These are phyloP conservation scores for Pempheris klunzingeri DNA, from an alignment of 2,797 vertebrate genomes.

Conservation along the genomic window DNA sequence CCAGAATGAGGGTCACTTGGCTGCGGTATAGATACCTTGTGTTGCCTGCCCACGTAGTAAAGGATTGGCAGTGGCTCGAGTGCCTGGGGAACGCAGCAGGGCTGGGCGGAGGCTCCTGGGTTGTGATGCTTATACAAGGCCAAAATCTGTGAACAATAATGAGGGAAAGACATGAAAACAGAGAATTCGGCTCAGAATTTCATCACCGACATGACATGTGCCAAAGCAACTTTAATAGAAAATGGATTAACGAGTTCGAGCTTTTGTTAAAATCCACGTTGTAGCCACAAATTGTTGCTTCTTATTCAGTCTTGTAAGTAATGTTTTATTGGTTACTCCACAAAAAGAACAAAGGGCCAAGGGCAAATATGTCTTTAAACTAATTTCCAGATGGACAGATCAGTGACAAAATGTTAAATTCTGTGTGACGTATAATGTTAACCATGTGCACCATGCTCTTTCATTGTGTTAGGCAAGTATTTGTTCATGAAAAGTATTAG, in stretches of 20 bases:
- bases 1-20: slow-evolving; percentile 1
- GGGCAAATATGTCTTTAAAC: not conserved
- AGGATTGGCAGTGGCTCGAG: slow-evolving; percentile 92
- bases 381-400: not conserved
- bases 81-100: slow-evolving; percentile 91
- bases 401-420: not conserved
- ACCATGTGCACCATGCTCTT: not conserved
- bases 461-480: not conserved
- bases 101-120: slow-evolving; percentile 92
- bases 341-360: not conserved
- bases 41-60: slow-evolving; percentile 92
- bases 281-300: not conserved
- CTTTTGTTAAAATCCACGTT: not conserved
- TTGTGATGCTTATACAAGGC: slow-evolving; percentile 94
- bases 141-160: slow-evolving; percentile 85
- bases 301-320: not conserved
- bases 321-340: not conserved
- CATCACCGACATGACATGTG: slow-evolving; percentile 21
- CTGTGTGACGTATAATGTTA: not conserved
- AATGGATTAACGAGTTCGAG: not conserved
- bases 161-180: slow-evolving; percentile 42
- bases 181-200: slow-evolving; percentile 32
- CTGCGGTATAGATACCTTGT: slow-evolving; percentile 80
- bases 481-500: not conserved
- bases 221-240: slow-evolving; percentile 26